These are phyloP conservation scores for Drosophila virilis DNA, from an alignment of 1,140 invertebrate species.

Conservation along the genomic window DNA sequence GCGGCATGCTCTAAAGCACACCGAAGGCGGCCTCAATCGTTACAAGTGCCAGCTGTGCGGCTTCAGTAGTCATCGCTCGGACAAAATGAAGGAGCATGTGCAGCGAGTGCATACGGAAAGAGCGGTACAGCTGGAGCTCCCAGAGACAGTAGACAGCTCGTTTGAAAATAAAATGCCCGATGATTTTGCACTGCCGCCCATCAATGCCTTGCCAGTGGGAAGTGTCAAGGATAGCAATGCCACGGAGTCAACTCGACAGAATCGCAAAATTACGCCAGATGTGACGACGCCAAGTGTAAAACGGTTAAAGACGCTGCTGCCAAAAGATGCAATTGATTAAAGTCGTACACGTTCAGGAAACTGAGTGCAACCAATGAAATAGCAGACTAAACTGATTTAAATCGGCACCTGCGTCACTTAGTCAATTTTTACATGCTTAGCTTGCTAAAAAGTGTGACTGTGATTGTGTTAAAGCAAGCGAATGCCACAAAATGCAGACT, in stretches of 20 bases:
- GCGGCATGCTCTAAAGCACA: conserved; percentile 85
- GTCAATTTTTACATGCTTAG: no score
- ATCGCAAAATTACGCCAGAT: background rate
- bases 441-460: no score
- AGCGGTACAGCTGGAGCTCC: conserved; percentile 77
- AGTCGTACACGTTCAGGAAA: no score
- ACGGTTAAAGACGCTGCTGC: conserved; percentile 56
- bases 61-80: conserved; percentile 85
- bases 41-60: conserved; percentile 84
- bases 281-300: conserved; percentile 27
- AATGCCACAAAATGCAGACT: no score
- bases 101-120: conserved; percentile 83
- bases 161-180: conserved; percentile 70
- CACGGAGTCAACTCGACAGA: background rate
- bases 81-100: conserved; percentile 86
- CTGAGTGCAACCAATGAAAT: no score
- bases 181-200: conserved; percentile 64
- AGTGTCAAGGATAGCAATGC: background rate
- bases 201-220: conserved; percentile 24
- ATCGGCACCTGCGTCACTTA: no score
- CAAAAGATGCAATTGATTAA: conserved; percentile 41
- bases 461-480: no score
- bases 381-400: no score
- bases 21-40: conserved; percentile 63
- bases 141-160: conserved; percentile 76